A percentile compares a stretch with the other conserved stretches of the same genome.
phyloP scores from a whole-genome alignment of 2,888 invertebrate genomes.

The Pterostichus madidus region DNA sequence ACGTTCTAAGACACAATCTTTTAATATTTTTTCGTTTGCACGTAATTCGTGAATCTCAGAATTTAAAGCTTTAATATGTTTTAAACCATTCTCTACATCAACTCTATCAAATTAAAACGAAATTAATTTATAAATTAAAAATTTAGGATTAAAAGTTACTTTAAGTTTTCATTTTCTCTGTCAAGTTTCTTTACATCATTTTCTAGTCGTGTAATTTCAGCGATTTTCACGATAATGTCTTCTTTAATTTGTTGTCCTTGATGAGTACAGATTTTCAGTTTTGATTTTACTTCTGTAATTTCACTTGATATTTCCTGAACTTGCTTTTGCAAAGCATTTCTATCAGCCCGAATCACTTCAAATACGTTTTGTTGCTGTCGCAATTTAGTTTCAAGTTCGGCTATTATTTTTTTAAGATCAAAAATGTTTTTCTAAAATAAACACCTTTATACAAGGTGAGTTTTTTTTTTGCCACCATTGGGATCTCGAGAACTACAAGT shows the following conservation, averaged over 20 bases:
- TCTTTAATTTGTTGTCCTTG: slow-evolving; percentile 93
- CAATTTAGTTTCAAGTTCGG: slow-evolving; percentile 81
- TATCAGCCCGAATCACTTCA: slow-evolving; percentile 87
- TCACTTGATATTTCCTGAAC: slow-evolving; percentile 84
- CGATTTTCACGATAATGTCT: slow-evolving; percentile 87
- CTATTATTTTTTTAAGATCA: slow-evolving; percentile 85
- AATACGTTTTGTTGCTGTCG: slow-evolving; percentile 85
- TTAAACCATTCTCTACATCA: slow-evolving; percentile 81
- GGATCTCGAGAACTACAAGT: too few relatives aligned
- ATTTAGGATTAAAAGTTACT: slow-evolving; percentile 69
- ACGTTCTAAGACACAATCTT: slow-evolving; percentile 84
- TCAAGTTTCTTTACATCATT: slow-evolving; percentile 76
- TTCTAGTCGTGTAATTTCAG: slow-evolving; percentile 84
- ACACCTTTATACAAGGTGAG: too few relatives aligned
- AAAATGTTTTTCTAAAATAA: slow-evolving; percentile 79
- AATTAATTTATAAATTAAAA: neutral
- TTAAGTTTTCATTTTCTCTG: slow-evolving; percentile 77
- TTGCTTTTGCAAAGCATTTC: slow-evolving; percentile 87
- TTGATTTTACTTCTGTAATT: slow-evolving; percentile 84
- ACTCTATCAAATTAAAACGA: slow-evolving; percentile 72
- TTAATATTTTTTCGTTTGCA: slow-evolving; percentile 84
- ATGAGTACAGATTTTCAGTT: slow-evolving; percentile 84
- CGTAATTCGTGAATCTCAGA: slow-evolving; percentile 82
- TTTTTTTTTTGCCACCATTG: too few relatives aligned
- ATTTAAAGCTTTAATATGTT: slow-evolving; percentile 81